These are phyloP conservation scores for Penaeus japonicus DNA, from an alignment of 1,140 invertebrate genomes.

Conservation along the genomic window DNA sequence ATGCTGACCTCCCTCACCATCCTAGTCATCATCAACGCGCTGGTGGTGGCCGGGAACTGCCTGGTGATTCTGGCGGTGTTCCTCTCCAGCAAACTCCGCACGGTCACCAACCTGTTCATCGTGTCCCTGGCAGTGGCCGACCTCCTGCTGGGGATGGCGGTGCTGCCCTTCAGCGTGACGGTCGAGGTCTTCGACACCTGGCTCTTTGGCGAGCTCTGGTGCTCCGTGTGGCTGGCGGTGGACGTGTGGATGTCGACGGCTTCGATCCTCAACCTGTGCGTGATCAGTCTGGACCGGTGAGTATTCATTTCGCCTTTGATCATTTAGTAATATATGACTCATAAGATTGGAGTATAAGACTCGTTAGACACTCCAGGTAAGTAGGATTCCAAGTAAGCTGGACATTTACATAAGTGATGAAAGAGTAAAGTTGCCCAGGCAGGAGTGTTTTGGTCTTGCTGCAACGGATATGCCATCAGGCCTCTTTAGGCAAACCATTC, in stretches of 20 bases:
- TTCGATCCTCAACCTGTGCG: constrained; percentile 86
- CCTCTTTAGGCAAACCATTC: too few species aligned
- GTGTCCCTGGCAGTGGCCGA: constrained; percentile 92
- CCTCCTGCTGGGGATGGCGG: constrained; percentile 86
- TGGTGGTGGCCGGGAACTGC: constrained; percentile 88
- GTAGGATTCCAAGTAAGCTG: too few species aligned
- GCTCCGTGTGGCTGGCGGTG: constrained; percentile 89
- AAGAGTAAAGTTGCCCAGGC: too few species aligned
- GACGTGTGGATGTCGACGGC: constrained; percentile 98
- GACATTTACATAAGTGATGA: too few species aligned
- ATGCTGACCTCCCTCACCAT: constrained; percentile 78
- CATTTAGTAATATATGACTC: too few species aligned
- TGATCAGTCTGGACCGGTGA: constrained; percentile 68
- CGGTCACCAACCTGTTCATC: constrained; percentile 95
- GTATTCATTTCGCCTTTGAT: constrained; percentile 9
- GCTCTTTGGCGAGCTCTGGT: constrained; percentile 92
- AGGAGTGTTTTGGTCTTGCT: too few species aligned
- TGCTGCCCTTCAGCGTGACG: constrained; percentile 68
- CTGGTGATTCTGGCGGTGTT: constrained; percentile 92
- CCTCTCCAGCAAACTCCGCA: constrained; percentile 83
- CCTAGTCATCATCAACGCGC: constrained; percentile 81
- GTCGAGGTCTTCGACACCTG: constrained; percentile 75
- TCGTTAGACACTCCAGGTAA: too few species aligned
- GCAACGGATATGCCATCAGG: too few species aligned
- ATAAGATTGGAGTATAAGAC: too few species aligned